phyloP scores from a whole-genome alignment of 1,140 invertebrate species.

The Limonius californicus region DNA sequence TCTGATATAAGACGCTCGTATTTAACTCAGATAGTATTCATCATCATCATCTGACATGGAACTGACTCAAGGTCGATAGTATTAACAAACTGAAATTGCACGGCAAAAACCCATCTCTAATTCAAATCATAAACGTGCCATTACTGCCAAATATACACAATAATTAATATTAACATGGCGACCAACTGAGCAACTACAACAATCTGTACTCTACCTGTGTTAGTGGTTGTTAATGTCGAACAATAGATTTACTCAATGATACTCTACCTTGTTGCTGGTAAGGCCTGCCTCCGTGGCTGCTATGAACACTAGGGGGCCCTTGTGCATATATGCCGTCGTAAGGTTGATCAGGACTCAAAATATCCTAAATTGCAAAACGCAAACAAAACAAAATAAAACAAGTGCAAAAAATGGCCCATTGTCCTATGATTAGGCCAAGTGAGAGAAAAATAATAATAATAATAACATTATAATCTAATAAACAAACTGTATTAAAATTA shows the following conservation, averaged over 20 bases:
- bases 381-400: slow-evolving; percentile 55
- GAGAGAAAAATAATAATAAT: neutral
- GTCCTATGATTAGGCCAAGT: neutral
- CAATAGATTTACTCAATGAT: slow-evolving; percentile 19
- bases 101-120: too few species aligned
- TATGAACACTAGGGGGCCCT: slow-evolving; percentile 76
- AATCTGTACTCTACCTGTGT: slow-evolving; percentile 38
- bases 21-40: too few species aligned
- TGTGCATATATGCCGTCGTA: slow-evolving; percentile 90
- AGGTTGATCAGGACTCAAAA: slow-evolving; percentile 86
- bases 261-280: slow-evolving; percentile 79
- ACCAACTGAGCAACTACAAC: slow-evolving; percentile 55
- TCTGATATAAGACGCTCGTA: too few species aligned
- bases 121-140: too few species aligned
- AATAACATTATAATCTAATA: too few species aligned
- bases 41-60: too few species aligned
- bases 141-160: too few species aligned
- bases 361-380: slow-evolving; percentile 67
- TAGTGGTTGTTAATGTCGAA: slow-evolving; percentile 9
- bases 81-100: too few species aligned
- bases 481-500: too few species aligned
- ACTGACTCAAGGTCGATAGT: too few species aligned
- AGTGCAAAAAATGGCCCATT: slow-evolving; percentile 37
- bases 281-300: slow-evolving; percentile 66
- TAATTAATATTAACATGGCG: too few species aligned